Base-by-base conservation (phyloP, 2,113 vertebrate species). In the Sitta europaea region DNA sequence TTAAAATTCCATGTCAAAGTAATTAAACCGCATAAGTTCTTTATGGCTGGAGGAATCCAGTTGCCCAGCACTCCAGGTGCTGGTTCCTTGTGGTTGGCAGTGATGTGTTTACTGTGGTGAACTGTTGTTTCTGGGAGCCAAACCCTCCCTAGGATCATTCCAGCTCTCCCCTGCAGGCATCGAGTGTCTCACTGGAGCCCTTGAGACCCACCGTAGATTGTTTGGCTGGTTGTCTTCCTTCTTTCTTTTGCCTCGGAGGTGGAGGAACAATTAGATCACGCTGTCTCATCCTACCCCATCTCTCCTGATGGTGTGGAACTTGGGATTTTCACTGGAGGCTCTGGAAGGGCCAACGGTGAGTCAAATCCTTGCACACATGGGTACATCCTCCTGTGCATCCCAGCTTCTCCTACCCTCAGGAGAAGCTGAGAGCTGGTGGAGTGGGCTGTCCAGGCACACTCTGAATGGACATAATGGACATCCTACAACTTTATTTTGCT, bases 221-320 rank as follows among this genome's bases (percentile, higher is more conserved):
- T 5, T 9, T 65, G 43, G 11, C 33, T 72, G 45, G 6, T 77
- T 63, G 54, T 47, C 55, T 88, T 74, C 6, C 1, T 71, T 77
- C 47, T 55, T 85, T n/a, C 58, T 57, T 66, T 86, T 74, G n/a
- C 25, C 31, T 85, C 0, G 0, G 28, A 86, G 57, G 33, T 55
- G 54, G 61, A n/a, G 50, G 22, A 42, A 50, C 1, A 1, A 6
- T 73, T 3, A 1, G 10, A 27, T 47, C 9, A 2, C 0, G 0
- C 24, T n/a, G 10, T 59, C 65, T 48, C 10, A 10, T 61, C 43
- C 61, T 38, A 25, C 23, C 12, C 40, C 35, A 15, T 25, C 55
- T 67, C 35, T 72, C 3, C 3, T 65, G 68, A 5, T 29, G 36
- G 21, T 65, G 27, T 53, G 54, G 33, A 45, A 45, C 47, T 77